Percentiles rank a stretch among this genome's conserved stretches.
These are phyloP conservation scores for Habropoda laboriosa DNA, from an alignment of 1,140 invertebrate species.

Conservation along the genomic window DNA sequence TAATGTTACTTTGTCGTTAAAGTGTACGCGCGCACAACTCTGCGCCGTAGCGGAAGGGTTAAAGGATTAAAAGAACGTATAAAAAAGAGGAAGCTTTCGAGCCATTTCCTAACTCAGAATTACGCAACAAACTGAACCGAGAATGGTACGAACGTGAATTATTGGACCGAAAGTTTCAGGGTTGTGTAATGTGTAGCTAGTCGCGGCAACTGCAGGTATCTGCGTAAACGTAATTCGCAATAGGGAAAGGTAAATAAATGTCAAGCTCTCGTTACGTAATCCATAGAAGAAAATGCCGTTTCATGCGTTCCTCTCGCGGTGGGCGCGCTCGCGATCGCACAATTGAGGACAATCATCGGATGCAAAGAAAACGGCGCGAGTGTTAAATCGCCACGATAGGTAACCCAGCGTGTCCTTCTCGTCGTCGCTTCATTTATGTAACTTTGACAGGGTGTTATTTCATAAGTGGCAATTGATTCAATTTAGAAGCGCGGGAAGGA, in stretches of 20 bases:
- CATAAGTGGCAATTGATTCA: constrained; percentile 62
- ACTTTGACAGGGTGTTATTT: constrained; percentile 47
- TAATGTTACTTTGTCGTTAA: no score
- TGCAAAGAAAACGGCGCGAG: constrained; percentile 36
- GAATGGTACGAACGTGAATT: background rate
- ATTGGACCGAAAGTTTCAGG: constrained; percentile 1
- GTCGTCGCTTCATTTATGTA: constrained; percentile 50
- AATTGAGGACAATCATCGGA: constrained; percentile 33
- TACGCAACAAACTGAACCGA: background rate
- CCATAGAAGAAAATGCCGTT: constrained; percentile 47
- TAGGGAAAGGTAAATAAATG: constrained; percentile 55
- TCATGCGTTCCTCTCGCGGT: constrained; percentile 13
- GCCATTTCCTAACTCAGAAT: no score
- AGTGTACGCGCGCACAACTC: no score
- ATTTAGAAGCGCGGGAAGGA: constrained; percentile 47
- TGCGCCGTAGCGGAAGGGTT: no score
- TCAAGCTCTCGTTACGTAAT: constrained; percentile 46
- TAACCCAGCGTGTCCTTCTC: background rate
- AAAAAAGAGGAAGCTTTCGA: no score
- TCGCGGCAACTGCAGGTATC: constrained; percentile 22
- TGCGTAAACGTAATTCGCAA: constrained; percentile 4
- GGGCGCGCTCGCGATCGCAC: background rate
- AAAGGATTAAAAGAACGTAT: no score
- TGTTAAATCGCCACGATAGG: constrained; percentile 16
- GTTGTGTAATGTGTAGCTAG: constrained; percentile 18